phyloP scores from a whole-genome alignment of 2,113 vertebrate species.

The Larimichthys polyactis region DNA sequence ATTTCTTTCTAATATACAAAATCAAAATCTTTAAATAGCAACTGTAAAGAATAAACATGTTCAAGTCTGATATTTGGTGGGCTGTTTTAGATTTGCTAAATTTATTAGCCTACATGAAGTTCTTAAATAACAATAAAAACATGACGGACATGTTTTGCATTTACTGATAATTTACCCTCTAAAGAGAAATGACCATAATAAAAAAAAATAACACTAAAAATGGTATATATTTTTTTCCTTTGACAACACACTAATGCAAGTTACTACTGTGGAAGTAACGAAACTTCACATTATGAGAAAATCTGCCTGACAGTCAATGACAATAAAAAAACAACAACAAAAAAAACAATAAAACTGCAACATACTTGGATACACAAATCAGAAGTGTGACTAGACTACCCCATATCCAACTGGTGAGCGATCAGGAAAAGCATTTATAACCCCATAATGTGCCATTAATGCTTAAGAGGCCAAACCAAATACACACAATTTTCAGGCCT shows the following conservation, averaged over 20 bases:
- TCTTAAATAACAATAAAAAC: conserved; percentile 83
- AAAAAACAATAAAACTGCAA: conserved; percentile 56
- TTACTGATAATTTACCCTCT: conserved; percentile 67
- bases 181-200: conserved; percentile 57
- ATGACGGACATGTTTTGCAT: conserved; percentile 69
- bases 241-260: conserved; percentile 57
- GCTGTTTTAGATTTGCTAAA: conserved; percentile 69
- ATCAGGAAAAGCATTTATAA: conserved; percentile 14
- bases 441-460: conserved; percentile 43
- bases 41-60: conserved; percentile 81
- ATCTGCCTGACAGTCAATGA: conserved; percentile 51
- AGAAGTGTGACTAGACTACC: conserved; percentile 44
- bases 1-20: conserved; percentile 84
- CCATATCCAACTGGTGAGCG: conserved; percentile 41
- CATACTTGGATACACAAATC: conserved; percentile 39
- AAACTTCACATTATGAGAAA: conserved; percentile 75
- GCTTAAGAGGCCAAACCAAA: conserved; percentile 29
- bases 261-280: conserved; percentile 62
- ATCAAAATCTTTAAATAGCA: conserved; percentile 83
- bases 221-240: conserved; percentile 28
- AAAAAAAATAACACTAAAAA: conserved; percentile 72
- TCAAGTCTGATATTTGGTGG: conserved; percentile 83
- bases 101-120: conserved; percentile 57
- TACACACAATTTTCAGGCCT: conserved; percentile 27
- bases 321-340: conserved; percentile 53